A percentile compares a stretch with the other conserved stretches of the same genome.
These are phyloP conservation scores for Saguinus imperator DNA, from an alignment of 2,113 vertebrate genomes.

Conservation along the genomic window DNA sequence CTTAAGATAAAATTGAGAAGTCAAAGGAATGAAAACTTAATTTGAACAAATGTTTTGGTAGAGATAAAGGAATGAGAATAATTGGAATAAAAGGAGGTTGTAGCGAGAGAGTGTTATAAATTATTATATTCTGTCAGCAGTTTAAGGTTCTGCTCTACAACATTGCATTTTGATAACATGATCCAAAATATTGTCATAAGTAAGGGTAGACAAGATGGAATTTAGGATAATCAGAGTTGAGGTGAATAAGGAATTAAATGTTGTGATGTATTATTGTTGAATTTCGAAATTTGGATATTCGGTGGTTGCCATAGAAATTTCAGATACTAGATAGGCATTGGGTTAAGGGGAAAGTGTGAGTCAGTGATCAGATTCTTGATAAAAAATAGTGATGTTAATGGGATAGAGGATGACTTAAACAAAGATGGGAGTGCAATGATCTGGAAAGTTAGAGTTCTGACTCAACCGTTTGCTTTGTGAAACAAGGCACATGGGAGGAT, in stretches of 20 bases:
- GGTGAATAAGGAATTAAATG: background rate
- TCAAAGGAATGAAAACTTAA: background rate
- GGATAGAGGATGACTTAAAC: background rate
- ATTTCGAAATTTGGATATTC: background rate
- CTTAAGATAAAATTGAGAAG: background rate
- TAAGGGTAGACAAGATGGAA: background rate
- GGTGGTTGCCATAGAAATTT: background rate
- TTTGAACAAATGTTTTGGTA: background rate
- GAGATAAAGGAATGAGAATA: background rate
- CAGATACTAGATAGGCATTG: background rate
- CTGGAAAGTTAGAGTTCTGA: background rate
- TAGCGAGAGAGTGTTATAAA: background rate
- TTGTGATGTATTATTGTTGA: background rate
- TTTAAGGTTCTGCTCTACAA: background rate
- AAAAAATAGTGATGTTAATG: background rate
- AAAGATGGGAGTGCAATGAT: background rate
- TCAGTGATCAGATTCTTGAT: background rate
- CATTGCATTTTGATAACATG: background rate
- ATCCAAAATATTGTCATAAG: background rate
- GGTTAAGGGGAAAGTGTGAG: background rate
- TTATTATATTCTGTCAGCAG: background rate
- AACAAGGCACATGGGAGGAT: background rate
- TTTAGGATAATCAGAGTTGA: background rate
- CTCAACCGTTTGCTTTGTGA: background rate
- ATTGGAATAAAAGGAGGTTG: background rate